These are phyloP conservation scores for Acomys russatus DNA, from an alignment of 2,797 vertebrate genomes.

Conservation along the genomic window DNA sequence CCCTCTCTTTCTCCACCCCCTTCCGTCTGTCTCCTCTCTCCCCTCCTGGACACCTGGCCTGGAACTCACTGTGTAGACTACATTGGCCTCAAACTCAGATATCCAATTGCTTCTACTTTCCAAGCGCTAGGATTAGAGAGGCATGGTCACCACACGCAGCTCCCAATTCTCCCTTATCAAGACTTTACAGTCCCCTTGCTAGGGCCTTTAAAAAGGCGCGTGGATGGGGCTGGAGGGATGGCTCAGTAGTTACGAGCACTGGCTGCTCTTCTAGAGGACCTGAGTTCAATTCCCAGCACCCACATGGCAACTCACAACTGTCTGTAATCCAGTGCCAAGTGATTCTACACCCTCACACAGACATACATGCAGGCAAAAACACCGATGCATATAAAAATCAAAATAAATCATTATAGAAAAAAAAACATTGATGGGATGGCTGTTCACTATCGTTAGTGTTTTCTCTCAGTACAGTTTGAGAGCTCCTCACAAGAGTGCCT, in stretches of 20 bases:
- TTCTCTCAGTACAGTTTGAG: not conserved
- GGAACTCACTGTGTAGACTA: not conserved
- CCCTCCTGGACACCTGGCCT: not conserved
- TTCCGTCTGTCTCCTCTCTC: too few relatives aligned
- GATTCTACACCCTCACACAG: too few relatives aligned
- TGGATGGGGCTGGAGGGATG: not conserved
- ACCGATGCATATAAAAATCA: too few relatives aligned
- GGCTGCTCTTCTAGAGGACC: too few relatives aligned
- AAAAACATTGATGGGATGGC: not conserved
- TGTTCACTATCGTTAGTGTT: conserved; percentile 15
- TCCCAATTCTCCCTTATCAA: not conserved
- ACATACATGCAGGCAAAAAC: too few relatives aligned
- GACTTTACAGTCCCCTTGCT: conserved; percentile 3
- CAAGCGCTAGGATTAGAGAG: not conserved
- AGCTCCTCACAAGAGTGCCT: conserved; percentile 1
- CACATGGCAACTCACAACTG: too few relatives aligned
- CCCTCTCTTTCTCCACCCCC: too few relatives aligned
- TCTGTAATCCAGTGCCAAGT: too few relatives aligned
- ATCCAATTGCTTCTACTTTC: not conserved
- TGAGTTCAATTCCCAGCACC: too few relatives aligned
- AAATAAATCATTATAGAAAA: not conserved
- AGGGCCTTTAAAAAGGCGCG: not conserved
- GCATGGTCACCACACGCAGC: not conserved
- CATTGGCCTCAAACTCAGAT: not conserved
- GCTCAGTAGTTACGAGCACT: too few relatives aligned